Evolutionary conservation across 2,888 invertebrate genomes (phyloP).

Genomic region (Eristalis pertinax): DNA sequence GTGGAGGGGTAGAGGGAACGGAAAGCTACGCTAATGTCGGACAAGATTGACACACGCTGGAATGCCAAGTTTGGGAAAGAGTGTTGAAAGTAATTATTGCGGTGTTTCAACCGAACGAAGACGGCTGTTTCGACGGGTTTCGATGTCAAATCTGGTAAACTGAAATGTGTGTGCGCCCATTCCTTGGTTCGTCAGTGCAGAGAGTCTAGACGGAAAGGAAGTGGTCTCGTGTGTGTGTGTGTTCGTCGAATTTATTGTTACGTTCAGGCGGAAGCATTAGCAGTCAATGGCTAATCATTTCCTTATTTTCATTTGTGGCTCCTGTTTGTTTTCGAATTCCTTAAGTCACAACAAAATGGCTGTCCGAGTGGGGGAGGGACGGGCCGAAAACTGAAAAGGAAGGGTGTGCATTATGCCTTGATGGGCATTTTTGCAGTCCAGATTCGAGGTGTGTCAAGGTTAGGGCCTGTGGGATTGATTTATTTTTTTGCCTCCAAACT

Average conservation of each 20-base stretch:
- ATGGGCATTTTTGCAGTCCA: background rate
- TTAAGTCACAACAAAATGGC: background rate
- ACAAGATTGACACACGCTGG: conserved; percentile 37
- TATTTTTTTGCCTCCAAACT: background rate
- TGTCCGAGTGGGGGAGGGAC: background rate
- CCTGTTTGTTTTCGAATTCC: background rate
- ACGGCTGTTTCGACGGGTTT: background rate
- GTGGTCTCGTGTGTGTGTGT: background rate
- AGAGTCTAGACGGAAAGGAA: conserved; percentile 7
- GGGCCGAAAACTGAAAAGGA: background rate
- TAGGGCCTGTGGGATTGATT: background rate
- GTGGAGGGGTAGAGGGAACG: background rate
- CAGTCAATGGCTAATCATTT: background rate
- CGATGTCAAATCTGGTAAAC: background rate
- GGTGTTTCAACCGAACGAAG: conserved; percentile 41
- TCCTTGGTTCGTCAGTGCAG: background rate
- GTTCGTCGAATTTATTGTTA: background rate
- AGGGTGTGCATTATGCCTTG: background rate
- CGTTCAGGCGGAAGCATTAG: background rate
- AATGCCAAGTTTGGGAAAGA: conserved; percentile 22
- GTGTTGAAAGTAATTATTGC: conserved; percentile 64
- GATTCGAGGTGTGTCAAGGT: background rate
- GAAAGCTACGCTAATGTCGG: conserved; percentile 14
- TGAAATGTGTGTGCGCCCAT: background rate
- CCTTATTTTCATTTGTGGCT: background rate